A percentile compares a stretch with the other conserved stretches of the same genome.
Conservation (phyloP, 2,113 vertebrate species). For the Mandrillus leucophaeus region DNA sequence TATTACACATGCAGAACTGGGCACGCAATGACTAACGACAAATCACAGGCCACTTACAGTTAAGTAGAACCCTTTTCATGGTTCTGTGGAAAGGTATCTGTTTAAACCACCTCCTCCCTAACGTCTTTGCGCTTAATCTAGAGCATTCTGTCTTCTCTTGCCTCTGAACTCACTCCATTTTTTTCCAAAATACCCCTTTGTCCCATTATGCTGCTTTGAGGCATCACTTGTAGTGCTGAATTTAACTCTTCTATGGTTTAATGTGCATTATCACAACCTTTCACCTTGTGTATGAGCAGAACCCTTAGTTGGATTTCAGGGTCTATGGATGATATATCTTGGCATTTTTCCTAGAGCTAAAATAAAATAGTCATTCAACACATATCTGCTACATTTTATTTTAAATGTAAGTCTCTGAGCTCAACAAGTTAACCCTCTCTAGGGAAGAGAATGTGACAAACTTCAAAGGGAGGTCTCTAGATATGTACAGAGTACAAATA, state of each 20-base stretch:
- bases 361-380: not conserved
- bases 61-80: not conserved
- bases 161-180: not conserved
- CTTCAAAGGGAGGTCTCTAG: not conserved
- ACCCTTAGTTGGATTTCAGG: not conserved
- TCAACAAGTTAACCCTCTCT: not conserved
- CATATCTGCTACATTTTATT: not conserved
- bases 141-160: not conserved
- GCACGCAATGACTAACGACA: not conserved
- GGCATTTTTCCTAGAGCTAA: not conserved
- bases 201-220: not conserved
- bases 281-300: not conserved
- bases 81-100: not conserved
- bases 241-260: not conserved
- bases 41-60: not conserved
- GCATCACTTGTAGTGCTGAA: not conserved
- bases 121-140: not conserved
- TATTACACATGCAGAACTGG: not conserved
- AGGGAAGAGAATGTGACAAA: not conserved
- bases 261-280: not conserved
- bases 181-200: not conserved
- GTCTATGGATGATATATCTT: not conserved
- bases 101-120: not conserved
- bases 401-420: not conserved
- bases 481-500: accelerated